Evolutionary conservation across 2,113 vertebrate genomes (phyloP).

Genomic region (Clarias batrachus): DNA sequence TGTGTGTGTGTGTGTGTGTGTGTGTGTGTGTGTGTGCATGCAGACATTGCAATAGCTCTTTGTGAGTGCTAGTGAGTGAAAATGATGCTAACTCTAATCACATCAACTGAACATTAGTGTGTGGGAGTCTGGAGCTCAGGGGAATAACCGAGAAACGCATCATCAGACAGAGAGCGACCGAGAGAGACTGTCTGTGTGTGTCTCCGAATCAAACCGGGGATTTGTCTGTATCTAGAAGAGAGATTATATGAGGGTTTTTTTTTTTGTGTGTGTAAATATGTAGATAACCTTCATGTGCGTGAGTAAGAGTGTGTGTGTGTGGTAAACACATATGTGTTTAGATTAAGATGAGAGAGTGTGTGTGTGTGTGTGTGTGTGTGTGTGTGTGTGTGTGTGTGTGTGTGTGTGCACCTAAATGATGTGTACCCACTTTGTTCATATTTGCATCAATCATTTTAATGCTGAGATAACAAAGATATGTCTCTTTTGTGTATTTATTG

Average conservation of each 20-base stretch:
- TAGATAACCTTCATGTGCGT: neutral
- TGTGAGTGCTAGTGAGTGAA: neutral
- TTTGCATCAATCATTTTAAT: neutral
- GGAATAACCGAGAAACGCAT: neutral
- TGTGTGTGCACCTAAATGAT: neutral
- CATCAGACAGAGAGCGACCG: neutral
- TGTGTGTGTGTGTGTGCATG: neutral
- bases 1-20: conserved; percentile 4
- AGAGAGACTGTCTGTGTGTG: neutral
- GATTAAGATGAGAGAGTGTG: neutral
- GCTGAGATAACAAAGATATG: neutral
- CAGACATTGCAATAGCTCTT: neutral
- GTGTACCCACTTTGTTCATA: neutral
- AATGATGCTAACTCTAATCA: conserved; percentile 25
- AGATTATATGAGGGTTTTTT: neutral
- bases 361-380: neutral
- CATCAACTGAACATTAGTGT: conserved; percentile 25
- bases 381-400: no score
- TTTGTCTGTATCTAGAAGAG: neutral
- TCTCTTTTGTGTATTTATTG: neutral
- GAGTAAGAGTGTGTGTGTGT: neutral
- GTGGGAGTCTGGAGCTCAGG: conserved; percentile 18
- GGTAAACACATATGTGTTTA: neutral
- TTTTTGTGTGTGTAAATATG: neutral
- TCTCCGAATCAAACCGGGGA: neutral